phyloP scores from a whole-genome alignment of 2,888 invertebrate species.

The Heterodera filipjevi region DNA sequence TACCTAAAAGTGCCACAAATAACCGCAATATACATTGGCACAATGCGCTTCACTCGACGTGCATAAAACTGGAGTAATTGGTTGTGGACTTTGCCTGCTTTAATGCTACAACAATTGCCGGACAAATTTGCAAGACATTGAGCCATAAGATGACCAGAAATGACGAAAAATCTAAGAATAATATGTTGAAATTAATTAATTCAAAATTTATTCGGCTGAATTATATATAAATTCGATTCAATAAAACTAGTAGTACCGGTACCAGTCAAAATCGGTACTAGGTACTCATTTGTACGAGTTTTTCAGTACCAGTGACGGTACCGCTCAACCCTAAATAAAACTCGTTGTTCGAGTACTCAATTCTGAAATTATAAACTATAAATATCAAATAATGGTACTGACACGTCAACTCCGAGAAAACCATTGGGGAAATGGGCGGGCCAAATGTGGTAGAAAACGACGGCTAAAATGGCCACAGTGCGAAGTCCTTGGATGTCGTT shows the following conservation, averaged over 20 bases:
- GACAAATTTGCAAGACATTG: conserved; percentile 15
- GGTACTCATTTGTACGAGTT: too few relatives aligned
- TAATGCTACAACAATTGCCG: not conserved
- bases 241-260: too few relatives aligned
- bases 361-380: not conserved
- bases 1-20: conserved; percentile 30
- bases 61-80: conserved; percentile 21
- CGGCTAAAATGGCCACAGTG: conserved; percentile 28
- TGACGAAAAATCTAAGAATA: conserved; percentile 31
- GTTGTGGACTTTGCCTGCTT: not conserved
- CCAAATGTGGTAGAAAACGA: conserved; percentile 34
- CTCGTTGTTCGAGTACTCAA: too few relatives aligned
- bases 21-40: conserved; percentile 31
- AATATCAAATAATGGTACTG: too few relatives aligned
- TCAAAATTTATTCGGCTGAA: too few relatives aligned
- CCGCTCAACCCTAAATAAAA: too few relatives aligned
- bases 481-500: conserved; percentile 34
- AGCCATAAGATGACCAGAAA: conserved; percentile 33
- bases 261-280: too few relatives aligned
- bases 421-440: conserved; percentile 27
- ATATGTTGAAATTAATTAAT: too few relatives aligned
- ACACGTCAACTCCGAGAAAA: conserved; percentile 34
- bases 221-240: too few relatives aligned
- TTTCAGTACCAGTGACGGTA: too few relatives aligned
- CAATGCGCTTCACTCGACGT: conserved; percentile 27